Percentiles rank a stretch among this genome's conserved stretches.
These are phyloP conservation scores for Pomacea canaliculata DNA, from an alignment of 2,888 invertebrate species.

Conservation along the genomic window DNA sequence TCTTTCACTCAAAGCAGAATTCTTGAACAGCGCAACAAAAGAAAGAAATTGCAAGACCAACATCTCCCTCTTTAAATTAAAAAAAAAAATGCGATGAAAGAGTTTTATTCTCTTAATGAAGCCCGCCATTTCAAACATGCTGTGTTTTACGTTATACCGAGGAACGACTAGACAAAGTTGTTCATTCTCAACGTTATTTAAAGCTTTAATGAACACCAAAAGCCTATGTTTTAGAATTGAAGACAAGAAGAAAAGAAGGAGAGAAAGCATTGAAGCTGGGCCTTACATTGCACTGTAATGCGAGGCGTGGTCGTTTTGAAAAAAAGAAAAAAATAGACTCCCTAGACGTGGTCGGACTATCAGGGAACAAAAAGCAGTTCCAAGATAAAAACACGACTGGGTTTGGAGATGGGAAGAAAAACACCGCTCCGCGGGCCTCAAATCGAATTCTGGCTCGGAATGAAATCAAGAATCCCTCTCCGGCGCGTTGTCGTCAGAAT, in stretches of 20 bases:
- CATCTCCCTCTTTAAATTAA: too few relatives aligned
- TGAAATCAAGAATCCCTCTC: conserved; percentile 27
- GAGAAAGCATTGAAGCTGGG: neutral
- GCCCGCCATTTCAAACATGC: too few relatives aligned
- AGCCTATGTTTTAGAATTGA: neutral
- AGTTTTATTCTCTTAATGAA: too few relatives aligned
- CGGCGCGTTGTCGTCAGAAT: conserved; percentile 25
- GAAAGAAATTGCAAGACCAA: too few relatives aligned
- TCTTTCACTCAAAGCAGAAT: too few relatives aligned
- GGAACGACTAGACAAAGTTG: neutral
- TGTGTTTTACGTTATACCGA: too few relatives aligned
- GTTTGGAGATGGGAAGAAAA: conserved; percentile 14
- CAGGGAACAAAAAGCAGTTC: conserved; percentile 27
- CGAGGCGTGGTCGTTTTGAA: conserved; percentile 20
- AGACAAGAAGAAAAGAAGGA: neutral
- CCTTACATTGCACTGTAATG: neutral
- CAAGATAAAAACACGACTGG: conserved; percentile 19
- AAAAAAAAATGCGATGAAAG: too few relatives aligned
- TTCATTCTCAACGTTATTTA: too few relatives aligned
- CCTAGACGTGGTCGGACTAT: conserved; percentile 6
- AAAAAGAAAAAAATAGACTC: conserved; percentile 9
- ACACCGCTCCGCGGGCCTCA: conserved; percentile 14
- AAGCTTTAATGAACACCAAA: too few relatives aligned
- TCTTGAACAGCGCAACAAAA: too few relatives aligned
- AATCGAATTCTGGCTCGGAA: conserved; percentile 24